Conservation (phyloP, 2,888 invertebrate species). For the Disparrhopalites patrizii region DNA sequence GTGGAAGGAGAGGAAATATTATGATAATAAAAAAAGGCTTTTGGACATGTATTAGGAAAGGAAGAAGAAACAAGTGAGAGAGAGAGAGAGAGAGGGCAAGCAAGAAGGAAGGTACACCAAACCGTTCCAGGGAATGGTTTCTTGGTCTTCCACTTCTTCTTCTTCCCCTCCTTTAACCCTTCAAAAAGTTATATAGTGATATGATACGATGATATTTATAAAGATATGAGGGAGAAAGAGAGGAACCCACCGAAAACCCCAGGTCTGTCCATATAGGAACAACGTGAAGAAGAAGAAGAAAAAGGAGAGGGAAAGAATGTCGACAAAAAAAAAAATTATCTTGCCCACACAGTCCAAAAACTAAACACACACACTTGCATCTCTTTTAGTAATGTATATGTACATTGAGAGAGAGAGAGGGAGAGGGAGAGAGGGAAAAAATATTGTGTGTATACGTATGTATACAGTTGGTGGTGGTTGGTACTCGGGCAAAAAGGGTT, state of each 20-base stretch:
- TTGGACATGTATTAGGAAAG: not conserved
- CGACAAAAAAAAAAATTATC: conserved; percentile 4
- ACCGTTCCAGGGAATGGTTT: conserved; percentile 14
- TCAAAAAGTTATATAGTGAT: too few species aligned
- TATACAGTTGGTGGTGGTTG: not conserved
- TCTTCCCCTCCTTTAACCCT: not conserved
- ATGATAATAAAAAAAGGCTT: not conserved
- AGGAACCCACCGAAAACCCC: conserved; percentile 6
- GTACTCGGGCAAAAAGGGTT: conserved; percentile 14
- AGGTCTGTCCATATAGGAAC: not conserved
- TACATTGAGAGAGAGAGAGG: not conserved
- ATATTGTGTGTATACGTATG: not conserved
- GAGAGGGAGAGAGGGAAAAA: not conserved
- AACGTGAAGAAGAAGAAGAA: not conserved
- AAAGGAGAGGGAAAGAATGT: conserved; percentile 14
- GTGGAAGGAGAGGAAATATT: too few species aligned
- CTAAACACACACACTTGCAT: not conserved
- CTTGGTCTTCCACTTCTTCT: not conserved
- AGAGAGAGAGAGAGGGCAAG: not conserved
- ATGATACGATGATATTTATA: conserved; percentile 16
- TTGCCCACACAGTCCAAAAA: conserved; percentile 15
- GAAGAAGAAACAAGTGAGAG: conserved; percentile 1
- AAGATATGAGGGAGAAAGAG: conserved; percentile 2
- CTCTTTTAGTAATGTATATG: not conserved
- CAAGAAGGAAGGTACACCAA: not conserved